These are phyloP conservation scores for Hemistola chrysoprasaria DNA, from an alignment of 2,888 invertebrate genomes.

Conservation along the genomic window DNA sequence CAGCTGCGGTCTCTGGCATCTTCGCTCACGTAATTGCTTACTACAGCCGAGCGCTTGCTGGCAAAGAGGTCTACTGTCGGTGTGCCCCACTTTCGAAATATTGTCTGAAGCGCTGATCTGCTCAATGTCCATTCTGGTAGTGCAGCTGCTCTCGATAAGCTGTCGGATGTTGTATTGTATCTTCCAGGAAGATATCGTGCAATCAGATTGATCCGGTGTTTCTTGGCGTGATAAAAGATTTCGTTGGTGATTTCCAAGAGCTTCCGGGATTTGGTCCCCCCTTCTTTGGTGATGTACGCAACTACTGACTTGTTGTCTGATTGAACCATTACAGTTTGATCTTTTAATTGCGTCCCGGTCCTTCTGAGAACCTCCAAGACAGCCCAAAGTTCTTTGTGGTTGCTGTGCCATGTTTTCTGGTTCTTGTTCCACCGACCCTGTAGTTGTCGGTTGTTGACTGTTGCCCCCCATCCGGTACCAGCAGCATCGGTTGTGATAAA, in stretches of 20 bases:
- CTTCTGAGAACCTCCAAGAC: background rate
- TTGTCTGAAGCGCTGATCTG: background rate
- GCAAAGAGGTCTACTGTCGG: conserved; percentile 13
- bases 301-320: conserved; percentile 20
- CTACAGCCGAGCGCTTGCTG: conserved; percentile 13
- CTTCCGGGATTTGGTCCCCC: conserved; percentile 16
- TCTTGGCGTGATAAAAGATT: too few species aligned
- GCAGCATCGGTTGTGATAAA: conserved; percentile 22
- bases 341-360: background rate
- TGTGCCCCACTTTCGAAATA: conserved; percentile 17
- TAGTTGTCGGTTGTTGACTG: background rate
- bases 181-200: conserved; percentile 21
- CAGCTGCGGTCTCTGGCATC: conserved; percentile 14
- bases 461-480: conserved; percentile 23
- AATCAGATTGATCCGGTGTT: background rate
- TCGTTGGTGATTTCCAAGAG: background rate
- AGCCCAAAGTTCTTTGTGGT: conserved; percentile 21
- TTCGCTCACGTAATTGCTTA: conserved; percentile 6
- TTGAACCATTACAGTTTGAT: conserved; percentile 13
- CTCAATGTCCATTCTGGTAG: conserved; percentile 13
- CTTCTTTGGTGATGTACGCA: conserved; percentile 24
- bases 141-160: conserved; percentile 10
- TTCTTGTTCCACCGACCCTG: conserved; percentile 5
- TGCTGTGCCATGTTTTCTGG: conserved; percentile 23
- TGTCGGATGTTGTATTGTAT: conserved; percentile 22